Base-by-base conservation (phyloP, 2,113 vertebrate genomes). In the Nothocercus julius region DNA sequence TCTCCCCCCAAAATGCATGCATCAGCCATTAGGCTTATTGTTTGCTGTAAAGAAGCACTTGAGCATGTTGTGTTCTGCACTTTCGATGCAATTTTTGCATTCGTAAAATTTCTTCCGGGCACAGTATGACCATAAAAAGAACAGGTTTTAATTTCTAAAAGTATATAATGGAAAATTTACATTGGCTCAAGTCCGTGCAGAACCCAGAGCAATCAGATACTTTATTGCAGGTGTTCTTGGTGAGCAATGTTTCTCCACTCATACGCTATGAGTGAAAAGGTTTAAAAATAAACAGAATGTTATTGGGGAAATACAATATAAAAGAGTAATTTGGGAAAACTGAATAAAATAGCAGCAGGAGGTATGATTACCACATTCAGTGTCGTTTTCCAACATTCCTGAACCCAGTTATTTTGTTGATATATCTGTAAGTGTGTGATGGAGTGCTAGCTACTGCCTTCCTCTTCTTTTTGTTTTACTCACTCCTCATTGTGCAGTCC, bases 91-190 rank as follows among this genome's bases (percentile, higher is more conserved):
- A 28, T 82, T 92, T 89, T 89, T 87, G 72, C 34, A 38, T 89
- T 47, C 5, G 24, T 54, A 72, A 92, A 87, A 77, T 72, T 75
- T 84, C 42, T 89, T 82, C 20, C 30, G 81, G 77, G 11, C 16
- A 51, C 7, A 5, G 4, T 87, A 86, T 32, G 19, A 76, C 27
- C 0, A 0, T 45, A 79, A 85, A 89, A 93, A 58, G 8, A 76
- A 22, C 16, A 86, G 20, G 6, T 70, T 86, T 93, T 84, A 90
- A 74, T 92, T 95, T 95, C 47, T 82, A 64, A 56, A 32, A 68
- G 40, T 76, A 42, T 75, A 68, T 67, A 79, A 79, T 85, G 69
- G 67, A 92, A 92, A 96, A 87, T 82, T 78, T 87, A 42, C 89
- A 51, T 85, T 94, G 91, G 58, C 78, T 91, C 9, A 82, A 72